Evolutionary conservation across 2,113 vertebrate species (phyloP).

Genomic region (Orycteropus afer): DNA sequence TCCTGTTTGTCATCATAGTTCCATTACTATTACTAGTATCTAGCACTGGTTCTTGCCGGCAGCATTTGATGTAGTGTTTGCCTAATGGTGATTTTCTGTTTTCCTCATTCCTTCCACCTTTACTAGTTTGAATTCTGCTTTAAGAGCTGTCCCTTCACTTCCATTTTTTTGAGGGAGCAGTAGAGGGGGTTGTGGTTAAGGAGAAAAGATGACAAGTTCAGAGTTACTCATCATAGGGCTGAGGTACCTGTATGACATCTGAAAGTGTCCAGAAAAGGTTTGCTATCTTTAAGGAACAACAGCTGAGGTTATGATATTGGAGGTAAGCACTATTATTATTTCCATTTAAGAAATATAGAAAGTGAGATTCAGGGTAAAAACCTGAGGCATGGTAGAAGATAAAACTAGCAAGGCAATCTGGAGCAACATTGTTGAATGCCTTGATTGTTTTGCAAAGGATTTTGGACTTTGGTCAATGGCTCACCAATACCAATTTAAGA

Average conservation of each 20-base stretch:
- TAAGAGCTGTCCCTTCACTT: neutral
- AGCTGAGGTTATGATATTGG: neutral
- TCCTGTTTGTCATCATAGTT: neutral
- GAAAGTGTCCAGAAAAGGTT: neutral
- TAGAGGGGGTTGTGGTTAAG: neutral
- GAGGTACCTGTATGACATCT: neutral
- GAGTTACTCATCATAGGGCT: neutral
- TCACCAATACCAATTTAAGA: neutral
- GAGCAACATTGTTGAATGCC: neutral
- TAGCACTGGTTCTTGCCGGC: neutral
- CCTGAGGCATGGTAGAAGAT: neutral
- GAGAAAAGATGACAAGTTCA: neutral
- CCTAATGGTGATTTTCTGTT: neutral
- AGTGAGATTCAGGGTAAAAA: neutral
- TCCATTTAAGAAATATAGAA: slow-evolving; percentile 11
- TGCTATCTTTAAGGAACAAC: neutral
- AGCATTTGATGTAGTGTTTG: neutral
- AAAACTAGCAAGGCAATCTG: neutral
- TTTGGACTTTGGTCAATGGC: neutral
- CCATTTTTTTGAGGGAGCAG: neutral
- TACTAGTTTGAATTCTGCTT: slow-evolving; percentile 5
- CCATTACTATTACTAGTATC: neutral
- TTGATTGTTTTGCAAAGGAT: neutral
- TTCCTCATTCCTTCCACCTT: neutral
- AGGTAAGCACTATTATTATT: neutral